Base-by-base conservation (phyloP, 2,113 vertebrate genomes). In the Tinamus guttatus region DNA sequence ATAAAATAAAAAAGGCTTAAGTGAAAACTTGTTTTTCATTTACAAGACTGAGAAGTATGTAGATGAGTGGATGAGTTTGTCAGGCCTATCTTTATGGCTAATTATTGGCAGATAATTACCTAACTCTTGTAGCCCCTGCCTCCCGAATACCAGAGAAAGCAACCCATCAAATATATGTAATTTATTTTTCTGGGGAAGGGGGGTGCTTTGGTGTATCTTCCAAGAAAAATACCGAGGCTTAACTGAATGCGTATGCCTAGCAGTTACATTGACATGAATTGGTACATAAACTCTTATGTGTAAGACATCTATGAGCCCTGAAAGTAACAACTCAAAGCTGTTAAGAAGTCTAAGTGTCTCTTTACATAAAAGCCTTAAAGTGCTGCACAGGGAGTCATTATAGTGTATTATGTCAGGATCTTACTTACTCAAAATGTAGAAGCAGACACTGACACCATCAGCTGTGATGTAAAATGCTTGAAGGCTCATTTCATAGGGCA, bases 301-400 rank as follows among this genome's bases (percentile, higher is more conserved):
- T 94, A 97, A 93, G 77, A 96, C 95, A 96, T 85, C 82, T 92
- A 84, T 38, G 88, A 91, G 75, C 5, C 81, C 93, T 90, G 96
- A 95, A 96, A 94, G 87, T 97, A 97, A 91, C 94, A 95, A 68
- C 94, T 96, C 89, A 78, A 83, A 97, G 64, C 73, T 87, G 77
- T 87, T 90, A 96, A 94, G 91, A 85, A 1, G 3, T 96, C 90
- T 96, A 96, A 96, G 77, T 86, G 60, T 83, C 62, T 94, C 90
- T 96, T 96, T 96, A 95, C 87, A 97, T 95, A 69, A 96, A 94
- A 94, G 86, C 78, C 83, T 85, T 70, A 87, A 95, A 94, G 77
- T 81, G 85, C 95, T 97, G 92, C 92, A 96, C 40, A 56, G 96
- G 93, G 93, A 97, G 94, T 94, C 83, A 87, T 96, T 96, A 94